Percentiles rank a stretch among this genome's conserved stretches.
Evolutionary conservation across 64 coral and sea anemone species (phyloP).

Genomic region (Trachythela sp.): DNA sequence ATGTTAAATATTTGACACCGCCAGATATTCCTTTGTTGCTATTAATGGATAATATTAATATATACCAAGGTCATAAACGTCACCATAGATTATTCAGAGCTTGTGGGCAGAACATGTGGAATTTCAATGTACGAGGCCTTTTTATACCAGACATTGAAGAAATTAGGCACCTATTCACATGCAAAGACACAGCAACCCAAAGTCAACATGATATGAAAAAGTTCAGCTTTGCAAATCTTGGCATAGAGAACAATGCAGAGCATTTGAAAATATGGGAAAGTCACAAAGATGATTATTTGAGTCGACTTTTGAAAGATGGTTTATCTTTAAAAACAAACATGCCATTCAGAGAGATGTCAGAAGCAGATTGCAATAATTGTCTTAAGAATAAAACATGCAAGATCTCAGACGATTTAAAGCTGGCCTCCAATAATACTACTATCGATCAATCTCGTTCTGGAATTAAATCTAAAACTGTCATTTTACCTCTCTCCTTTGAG

Average conservation of each 20-base stretch:
- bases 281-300: neutral
- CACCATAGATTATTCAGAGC: conserved; percentile 30
- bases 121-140: conserved; percentile 40
- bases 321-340: neutral
- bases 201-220: conserved; percentile 25
- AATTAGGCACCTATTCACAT: conserved; percentile 23
- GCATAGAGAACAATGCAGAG: conserved; percentile 19
- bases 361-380: conserved; percentile 7
- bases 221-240: neutral
- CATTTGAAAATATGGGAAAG: conserved; percentile 26
- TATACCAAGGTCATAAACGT: conserved; percentile 27
- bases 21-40: conserved; percentile 21
- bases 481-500: conserved; percentile 40
- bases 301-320: conserved; percentile 3
- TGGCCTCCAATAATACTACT: neutral
- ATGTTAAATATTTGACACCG: neutral
- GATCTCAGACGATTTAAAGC: neutral
- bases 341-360: neutral
- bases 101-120: conserved; percentile 32
- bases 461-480: conserved; percentile 32
- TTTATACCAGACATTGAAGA: conserved; percentile 19
- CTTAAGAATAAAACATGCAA: neutral
- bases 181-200: conserved; percentile 8
- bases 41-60: conserved; percentile 42
- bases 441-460: neutral